A percentile compares a stretch with the other conserved stretches of the same genome.
Evolutionary conservation across 2,797 vertebrate genomes (phyloP).

Genomic region (Macropus fuliginosus): DNA sequence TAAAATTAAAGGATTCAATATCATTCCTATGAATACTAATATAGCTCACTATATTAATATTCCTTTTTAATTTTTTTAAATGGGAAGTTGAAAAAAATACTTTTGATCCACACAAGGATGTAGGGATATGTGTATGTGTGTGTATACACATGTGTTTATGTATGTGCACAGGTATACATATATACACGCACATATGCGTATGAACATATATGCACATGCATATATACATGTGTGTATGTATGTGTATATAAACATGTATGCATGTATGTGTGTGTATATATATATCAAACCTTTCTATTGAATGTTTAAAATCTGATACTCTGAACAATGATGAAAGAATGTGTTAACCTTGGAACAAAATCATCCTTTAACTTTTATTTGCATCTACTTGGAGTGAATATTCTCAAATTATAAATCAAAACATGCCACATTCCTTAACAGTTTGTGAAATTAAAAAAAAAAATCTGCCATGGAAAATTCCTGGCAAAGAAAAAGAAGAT

Average conservation of each 20-base stretch:
- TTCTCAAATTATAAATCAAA: constrained; percentile 56
- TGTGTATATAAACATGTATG: neutral
- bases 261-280: neutral
- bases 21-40: neutral
- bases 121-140: neutral
- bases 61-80: neutral
- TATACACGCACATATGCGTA: too few species aligned
- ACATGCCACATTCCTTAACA: constrained; percentile 8
- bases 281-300: neutral
- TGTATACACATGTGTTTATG: too few species aligned
- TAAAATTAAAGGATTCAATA: neutral
- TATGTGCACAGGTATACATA: neutral
- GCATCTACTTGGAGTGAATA: constrained; percentile 15
- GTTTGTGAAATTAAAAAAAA: constrained; percentile 13
- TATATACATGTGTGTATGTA: too few species aligned
- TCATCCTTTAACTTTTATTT: constrained; percentile 18
- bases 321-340: constrained; percentile 12
- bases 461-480: neutral
- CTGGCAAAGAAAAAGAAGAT: constrained; percentile 6
- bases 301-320: constrained; percentile 36
- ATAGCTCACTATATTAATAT: neutral
- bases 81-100: neutral
- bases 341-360: constrained; percentile 29
- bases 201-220: too few species aligned
- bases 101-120: neutral